Conservation (phyloP, 2,888 invertebrate species). For the Eledona agricola region DNA sequence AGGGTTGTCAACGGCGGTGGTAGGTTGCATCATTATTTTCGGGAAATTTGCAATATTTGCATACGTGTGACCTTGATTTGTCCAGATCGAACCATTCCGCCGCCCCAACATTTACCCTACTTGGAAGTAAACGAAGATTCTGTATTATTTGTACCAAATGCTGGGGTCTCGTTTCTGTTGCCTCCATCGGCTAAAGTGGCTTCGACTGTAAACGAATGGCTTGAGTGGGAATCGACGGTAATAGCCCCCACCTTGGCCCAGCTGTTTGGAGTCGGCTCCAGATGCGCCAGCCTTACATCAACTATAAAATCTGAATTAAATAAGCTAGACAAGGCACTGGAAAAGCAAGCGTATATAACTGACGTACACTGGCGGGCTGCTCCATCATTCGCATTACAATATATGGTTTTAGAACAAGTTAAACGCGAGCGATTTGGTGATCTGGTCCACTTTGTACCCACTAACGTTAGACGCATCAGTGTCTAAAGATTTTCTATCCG, state of each 20-base stretch:
- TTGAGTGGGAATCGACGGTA: conserved; percentile 73
- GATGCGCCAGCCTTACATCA: conserved; percentile 66
- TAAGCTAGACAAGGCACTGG: conserved; percentile 67
- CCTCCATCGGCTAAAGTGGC: conserved; percentile 61
- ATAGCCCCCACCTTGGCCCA: conserved; percentile 68
- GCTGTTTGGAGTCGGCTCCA: conserved; percentile 64
- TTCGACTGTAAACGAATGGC: conserved; percentile 65
- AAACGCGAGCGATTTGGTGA: conserved; percentile 74
- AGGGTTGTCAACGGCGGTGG: conserved; percentile 66
- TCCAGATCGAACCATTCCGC: conserved; percentile 64
- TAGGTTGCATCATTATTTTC: conserved; percentile 39
- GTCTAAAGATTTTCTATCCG: conserved; percentile 65
- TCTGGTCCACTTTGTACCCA: conserved; percentile 79
- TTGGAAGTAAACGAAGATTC: conserved; percentile 70
- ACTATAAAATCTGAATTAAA: conserved; percentile 67
- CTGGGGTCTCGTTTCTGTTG: conserved; percentile 73
- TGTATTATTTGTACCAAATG: conserved; percentile 76
- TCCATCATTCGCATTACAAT: conserved; percentile 24
- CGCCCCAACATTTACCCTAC: conserved; percentile 72
- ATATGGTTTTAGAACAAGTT: conserved; percentile 67
- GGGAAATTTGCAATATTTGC: conserved; percentile 8
- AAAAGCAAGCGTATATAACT: conserved; percentile 67
- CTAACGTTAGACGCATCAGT: conserved; percentile 68
- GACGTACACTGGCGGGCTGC: no score
- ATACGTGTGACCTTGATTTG: conserved; percentile 28